Conservation (phyloP, 1,140 invertebrate species). For the Heliconius hewitsoni region DNA sequence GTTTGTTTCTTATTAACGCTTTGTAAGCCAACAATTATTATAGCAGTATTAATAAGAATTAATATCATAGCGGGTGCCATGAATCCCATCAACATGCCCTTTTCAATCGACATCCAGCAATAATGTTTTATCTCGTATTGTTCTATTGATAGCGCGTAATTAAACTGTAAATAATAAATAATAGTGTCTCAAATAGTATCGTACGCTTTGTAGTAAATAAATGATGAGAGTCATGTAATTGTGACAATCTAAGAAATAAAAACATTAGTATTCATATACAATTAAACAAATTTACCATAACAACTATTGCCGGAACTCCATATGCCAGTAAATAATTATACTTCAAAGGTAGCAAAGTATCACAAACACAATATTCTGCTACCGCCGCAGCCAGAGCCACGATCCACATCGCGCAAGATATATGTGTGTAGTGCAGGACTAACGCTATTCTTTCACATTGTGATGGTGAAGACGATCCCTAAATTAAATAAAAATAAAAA, state of each 20-base stretch:
- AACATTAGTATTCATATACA: neutral
- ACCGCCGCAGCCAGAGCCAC: conserved; percentile 73
- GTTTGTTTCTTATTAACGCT: conserved; percentile 71
- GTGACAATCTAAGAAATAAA: no score
- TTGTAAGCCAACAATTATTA: conserved; percentile 73
- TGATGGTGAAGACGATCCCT: conserved; percentile 83
- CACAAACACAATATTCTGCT: conserved; percentile 65
- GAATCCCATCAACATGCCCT: conserved; percentile 87
- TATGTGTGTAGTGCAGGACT: conserved; percentile 85
- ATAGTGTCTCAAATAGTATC: neutral
- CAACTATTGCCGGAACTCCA: conserved; percentile 80
- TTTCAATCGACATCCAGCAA: conserved; percentile 88
- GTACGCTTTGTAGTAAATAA: neutral
- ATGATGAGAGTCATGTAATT: no score
- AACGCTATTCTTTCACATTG: conserved; percentile 85
- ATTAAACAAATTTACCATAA: conserved; percentile 76
- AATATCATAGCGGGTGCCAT: conserved; percentile 85
- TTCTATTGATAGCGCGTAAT: conserved; percentile 83
- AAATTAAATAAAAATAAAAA: conserved; percentile 1
- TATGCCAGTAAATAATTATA: conserved; percentile 81
- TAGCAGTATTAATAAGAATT: conserved; percentile 83
- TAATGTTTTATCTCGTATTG: conserved; percentile 87
- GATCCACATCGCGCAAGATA: conserved; percentile 85
- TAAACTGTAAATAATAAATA: conserved; percentile 72
- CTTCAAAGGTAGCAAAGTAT: conserved; percentile 66